Base-by-base conservation (phyloP, 64 coral and sea anemone species). In the Montipora capricornis region DNA sequence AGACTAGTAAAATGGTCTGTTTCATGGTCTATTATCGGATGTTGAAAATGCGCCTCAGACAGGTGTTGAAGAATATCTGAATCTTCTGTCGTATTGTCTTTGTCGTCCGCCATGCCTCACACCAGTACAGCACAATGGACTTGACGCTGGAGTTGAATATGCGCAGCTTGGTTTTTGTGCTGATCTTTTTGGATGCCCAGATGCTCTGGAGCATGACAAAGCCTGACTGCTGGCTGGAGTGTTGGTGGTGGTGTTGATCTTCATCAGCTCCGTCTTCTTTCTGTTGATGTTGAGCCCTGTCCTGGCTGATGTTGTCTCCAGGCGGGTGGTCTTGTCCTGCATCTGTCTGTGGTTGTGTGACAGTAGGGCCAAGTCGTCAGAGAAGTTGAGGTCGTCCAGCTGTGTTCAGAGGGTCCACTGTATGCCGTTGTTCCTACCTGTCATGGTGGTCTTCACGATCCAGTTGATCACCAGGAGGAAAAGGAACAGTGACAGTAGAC, bases 101-200 rank as follows among this genome's bases (percentile, higher is more conserved):
- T 44, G 76, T 90, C 8, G 58, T 67, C 76, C 76, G 67, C 75
- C 88, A 90, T 6, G 73, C 61, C 50, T 90, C 75, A 9, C 17
- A 20, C 73, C 77, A 77, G 70, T 91, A 82, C 29, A 91, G 59
- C 4, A 91, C 19, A 2, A 91, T 78, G 44, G 67, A 91, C 55
- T 68, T 20, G 8, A 91, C 68, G 44, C 76, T 91, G 19, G 78
- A 44, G 37, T 83, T 75, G 79, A 82, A 81, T 17, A 81, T 80
- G 14, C 57, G 13, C 0, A 91, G 11, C 51, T 75, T 83, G 2
- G 71, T 93, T 78, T 13, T 66, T 55, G 45, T 64, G 2, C 14
- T 6, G 71, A 78, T 87, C 13, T 8, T 7, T 19, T 55, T 22
- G 0, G 19, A 24, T 0, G 1, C 12, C 78, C 78, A 80, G 48